A percentile compares a stretch with the other conserved stretches of the same genome.
Evolutionary conservation across 2,797 vertebrate species (phyloP).

Genomic region (Hypotaenidia philippensis): DNA sequence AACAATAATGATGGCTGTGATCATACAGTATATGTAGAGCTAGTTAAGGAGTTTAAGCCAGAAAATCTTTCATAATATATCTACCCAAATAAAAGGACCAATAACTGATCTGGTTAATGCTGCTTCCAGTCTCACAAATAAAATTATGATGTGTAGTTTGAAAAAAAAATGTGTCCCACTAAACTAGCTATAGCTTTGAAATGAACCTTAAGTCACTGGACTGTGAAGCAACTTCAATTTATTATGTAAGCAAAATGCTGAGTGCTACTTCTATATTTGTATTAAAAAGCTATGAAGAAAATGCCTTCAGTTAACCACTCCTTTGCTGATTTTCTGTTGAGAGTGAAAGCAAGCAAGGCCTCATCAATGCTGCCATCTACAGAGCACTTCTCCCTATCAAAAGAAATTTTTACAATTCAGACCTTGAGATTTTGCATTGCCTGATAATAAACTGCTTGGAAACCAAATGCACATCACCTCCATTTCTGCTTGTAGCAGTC

Average conservation of each 20-base stretch:
- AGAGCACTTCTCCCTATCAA: neutral
- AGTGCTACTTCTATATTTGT: neutral
- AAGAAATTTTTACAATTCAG: neutral
- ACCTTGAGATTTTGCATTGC: neutral
- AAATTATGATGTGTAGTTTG: neutral
- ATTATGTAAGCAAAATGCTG: slow-evolving; percentile 23
- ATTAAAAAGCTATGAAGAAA: neutral
- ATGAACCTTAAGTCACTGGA: neutral
- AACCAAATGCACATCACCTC: neutral
- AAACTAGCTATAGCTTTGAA: neutral
- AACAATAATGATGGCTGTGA: neutral
- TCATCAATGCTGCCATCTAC: slow-evolving; percentile 68
- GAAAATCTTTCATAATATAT: neutral
- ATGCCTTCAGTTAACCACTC: neutral
- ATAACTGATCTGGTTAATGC: neutral
- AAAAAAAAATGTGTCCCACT: neutral
- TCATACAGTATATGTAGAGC: neutral
- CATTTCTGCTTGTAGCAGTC: neutral
- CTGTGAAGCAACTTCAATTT: slow-evolving; percentile 17
- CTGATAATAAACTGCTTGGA: neutral
- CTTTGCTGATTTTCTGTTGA: neutral
- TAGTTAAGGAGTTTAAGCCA: neutral
- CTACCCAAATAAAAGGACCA: neutral
- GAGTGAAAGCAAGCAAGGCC: neutral
- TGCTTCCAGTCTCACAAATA: neutral